Base-by-base conservation (phyloP, 2,888 invertebrate genomes). In the Patella ulyssiponensis region DNA sequence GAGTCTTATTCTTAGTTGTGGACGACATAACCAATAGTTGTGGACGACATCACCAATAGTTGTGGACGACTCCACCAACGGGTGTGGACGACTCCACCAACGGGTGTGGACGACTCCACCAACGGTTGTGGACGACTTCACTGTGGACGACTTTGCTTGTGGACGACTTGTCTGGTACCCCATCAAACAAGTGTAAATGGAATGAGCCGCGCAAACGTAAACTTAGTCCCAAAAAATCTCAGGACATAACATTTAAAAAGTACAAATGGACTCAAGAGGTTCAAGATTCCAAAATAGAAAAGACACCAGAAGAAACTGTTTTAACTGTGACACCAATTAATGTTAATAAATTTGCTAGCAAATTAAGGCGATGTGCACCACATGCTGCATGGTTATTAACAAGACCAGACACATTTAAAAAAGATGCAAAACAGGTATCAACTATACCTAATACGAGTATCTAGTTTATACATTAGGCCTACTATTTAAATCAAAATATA, bases 151-250 rank as follows among this genome's bases (percentile, higher is more conserved):
- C n/a, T n/a, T n/a, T n/a, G n/a, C n/a, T n/a, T n/a, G n/a, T n/a
- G n/a, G n/a, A n/a, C n/a, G n/a, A n/a, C n/a, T n/a, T n/a, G n/a
- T n/a, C n/a, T n/a, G n/a, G n/a, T n/a, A n/a, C n/a, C n/a, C n/a
- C 77, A 17, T 79, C 79, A 54, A 53, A 15, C 15, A 72, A 71
- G 23, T 79, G 79, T 69, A 64, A 69, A 72, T 79, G 79, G 79
- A 77, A 75, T 56, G 71, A 79, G 17, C 79, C 77, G 0, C 20
- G 79, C 17, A 72, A 71, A 54, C 70, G 77, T 17, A 74, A 77
- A 44, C 56, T 79, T 23, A 79, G 75, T 56, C 77, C 79, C 51
- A 74, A 77, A 44, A 70, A 70, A 44, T 70, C 71, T n/a, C 58
- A 58, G 20, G 58, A 58, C 58, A 58, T 58, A n/a, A 58, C 17